A percentile compares a stretch with the other conserved stretches of the same genome.
Evolutionary conservation across 2,113 vertebrate species (phyloP).

Genomic region (Clinocottus analis): DNA sequence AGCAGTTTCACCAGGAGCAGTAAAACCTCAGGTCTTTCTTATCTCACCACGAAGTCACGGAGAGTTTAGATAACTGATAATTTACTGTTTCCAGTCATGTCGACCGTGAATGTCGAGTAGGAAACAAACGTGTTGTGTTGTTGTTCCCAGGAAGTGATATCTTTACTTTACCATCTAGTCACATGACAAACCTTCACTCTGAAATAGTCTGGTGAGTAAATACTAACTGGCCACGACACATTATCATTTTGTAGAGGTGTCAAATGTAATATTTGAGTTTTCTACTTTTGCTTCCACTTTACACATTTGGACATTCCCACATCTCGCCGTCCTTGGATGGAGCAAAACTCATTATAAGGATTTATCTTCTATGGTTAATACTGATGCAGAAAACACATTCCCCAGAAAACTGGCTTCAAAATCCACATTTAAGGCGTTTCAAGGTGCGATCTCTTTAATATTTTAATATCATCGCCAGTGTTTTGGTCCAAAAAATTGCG

Average conservation of each 20-base stretch:
- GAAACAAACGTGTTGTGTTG: conserved; percentile 8
- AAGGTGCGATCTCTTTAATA: conserved; percentile 64
- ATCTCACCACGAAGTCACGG: conserved; percentile 39
- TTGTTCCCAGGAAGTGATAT: conserved; percentile 5
- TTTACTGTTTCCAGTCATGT: conserved; percentile 29
- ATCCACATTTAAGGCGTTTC: conserved; percentile 66
- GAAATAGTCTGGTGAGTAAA: background rate
- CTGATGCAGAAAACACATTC: conserved; percentile 34
- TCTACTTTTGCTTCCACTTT: conserved; percentile 2
- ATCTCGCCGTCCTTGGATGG: conserved; percentile 48
- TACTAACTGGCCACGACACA: background rate
- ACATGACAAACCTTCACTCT: background rate
- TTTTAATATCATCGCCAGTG: conserved; percentile 67
- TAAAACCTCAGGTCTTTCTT: conserved; percentile 36
- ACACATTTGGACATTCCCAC: conserved; percentile 16
- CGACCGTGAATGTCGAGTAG: background rate
- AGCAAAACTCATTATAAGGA: conserved; percentile 49
- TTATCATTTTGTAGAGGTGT: background rate
- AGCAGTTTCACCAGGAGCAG: conserved; percentile 13
- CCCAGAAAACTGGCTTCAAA: conserved; percentile 57
- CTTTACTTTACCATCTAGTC: no score
- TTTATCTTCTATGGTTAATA: conserved; percentile 42
- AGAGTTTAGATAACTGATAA: conserved; percentile 47
- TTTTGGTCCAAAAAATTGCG: conserved; percentile 36
- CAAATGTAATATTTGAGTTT: background rate